Base-by-base conservation (phyloP, 2,888 invertebrate species). In the Celastrina argiolus region DNA sequence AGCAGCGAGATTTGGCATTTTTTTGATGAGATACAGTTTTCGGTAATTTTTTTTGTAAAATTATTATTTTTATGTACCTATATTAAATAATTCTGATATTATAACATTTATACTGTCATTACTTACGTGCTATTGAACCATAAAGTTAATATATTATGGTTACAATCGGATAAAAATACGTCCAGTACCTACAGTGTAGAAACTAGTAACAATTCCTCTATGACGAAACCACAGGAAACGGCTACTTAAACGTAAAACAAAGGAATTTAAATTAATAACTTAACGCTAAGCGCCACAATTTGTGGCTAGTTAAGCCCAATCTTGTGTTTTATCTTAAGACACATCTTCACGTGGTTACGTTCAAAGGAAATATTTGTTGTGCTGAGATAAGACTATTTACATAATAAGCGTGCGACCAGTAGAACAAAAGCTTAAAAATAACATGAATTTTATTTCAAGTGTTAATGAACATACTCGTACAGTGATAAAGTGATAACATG, bases 281-380 rank as follows among this genome's bases (percentile, higher is more conserved):
- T 63, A 18, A 63, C 36, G 22, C 39, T 31, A 7, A 7, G 4
- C 59, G 8, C n/a, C 12, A 18, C 34, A 59, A 61, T 61, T 61
- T 36, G 36, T 87, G 87, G 14, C 18, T 61, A 61, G 36, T 88
- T 88, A 87, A 81, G 76, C 74, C 75, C 84, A 86, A 88, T 88
- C 89, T 81, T 8, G 67, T 28, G 42, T 67, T 73, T 86, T 85
- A 88, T 88, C 88, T 82, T 72, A 68, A 76, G 74, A 74, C 75
- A 78, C 76, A 81, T 81, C 82, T 80, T 76, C 78, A 72, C 76
- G 78, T 85, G 80, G 84, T 79, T 83, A 79, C 78, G 76, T 85
- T 79, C 84, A 85, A 81, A 74, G 86, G 88, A 87, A 89, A 89
- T 88, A 88, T 88, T 88, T 88, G 80, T 78, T 73, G 70, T 68